Evolutionary conservation across 1,140 invertebrate genomes (phyloP), one percentile per base, ranked within the genome.

Genomic region (Harlomillsia oculata): DNA sequence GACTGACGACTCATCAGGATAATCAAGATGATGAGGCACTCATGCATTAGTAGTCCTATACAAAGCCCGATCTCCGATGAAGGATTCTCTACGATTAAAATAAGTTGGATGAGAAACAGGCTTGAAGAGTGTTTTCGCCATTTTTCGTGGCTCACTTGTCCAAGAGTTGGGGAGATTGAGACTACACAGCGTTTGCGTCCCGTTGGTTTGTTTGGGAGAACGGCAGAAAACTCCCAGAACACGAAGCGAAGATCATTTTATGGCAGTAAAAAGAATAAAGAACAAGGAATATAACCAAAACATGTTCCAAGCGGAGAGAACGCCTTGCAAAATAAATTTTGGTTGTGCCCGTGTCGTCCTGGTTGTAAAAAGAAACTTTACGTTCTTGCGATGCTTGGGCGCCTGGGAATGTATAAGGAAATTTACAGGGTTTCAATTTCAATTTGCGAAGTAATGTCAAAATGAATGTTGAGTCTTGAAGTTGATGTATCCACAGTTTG

Each of bases 391-490:
- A n/a, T 16, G 45, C 43, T 28, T 16, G 28, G 43, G 43, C 43
- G 43, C 43, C 43, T 29, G 11, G 2, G 43, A 29, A 25, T 45
- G 0, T 45, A 45, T 26, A 45, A 45, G 43, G 43, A 28, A 45
- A 48, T 30, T 48, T 48, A 32, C 14, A n/a, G n/a, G n/a, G n/a
- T n/a, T n/a, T n/a, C n/a, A n/a, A 32, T 32, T 30, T 48, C 45
- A 48, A 48, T 48, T 48, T 48, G 34, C 45, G 34, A 28, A 13
- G 11, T 32, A 16, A 29, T 48, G 45, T 21, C 45, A 48, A 23
- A 23, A 23, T 3, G 8, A 20, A 11, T 41, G 14, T 23, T 18
- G 20, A 23, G 39, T 41, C 25, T 23, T 23, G 21, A 18, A n/a
- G 21, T 41, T 41, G n/a, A 41, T 23, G 0, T 11, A 13, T 41